These are phyloP conservation scores for Falco novaeseelandiae DNA, from an alignment of 2,797 vertebrate species.

Conservation along the genomic window DNA sequence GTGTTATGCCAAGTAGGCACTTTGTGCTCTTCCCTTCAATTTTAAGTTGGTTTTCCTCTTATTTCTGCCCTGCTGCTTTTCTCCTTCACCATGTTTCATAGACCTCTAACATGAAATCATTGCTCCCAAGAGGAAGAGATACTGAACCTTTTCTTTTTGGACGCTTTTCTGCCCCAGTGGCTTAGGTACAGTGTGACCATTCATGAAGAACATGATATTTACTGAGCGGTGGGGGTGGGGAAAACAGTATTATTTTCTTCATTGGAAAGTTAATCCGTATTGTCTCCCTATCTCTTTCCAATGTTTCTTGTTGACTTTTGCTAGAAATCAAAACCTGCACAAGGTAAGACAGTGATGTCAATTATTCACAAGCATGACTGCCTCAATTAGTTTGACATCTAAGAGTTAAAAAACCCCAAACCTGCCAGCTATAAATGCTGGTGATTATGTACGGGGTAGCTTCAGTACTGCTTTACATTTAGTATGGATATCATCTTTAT, in stretches of 20 bases:
- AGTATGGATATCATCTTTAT: conserved; percentile 36
- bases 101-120: neutral
- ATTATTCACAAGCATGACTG: neutral
- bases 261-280: neutral
- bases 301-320: neutral
- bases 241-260: neutral
- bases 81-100: neutral
- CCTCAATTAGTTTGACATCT: neutral
- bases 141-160: neutral
- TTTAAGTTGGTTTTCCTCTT: neutral
- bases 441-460: neutral
- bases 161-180: neutral
- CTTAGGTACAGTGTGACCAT: neutral
- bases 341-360: neutral
- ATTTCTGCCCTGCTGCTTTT: neutral
- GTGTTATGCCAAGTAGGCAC: neutral
- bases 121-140: neutral
- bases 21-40: neutral
- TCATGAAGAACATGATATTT: neutral
- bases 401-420: neutral
- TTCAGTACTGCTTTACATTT: conserved; percentile 29
- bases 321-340: neutral
- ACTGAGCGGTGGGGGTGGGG: neutral
- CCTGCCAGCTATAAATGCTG: neutral
- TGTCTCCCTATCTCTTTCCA: neutral